Evolutionary conservation across 2,113 vertebrate genomes (phyloP).

Genomic region (Osmerus mordax): DNA sequence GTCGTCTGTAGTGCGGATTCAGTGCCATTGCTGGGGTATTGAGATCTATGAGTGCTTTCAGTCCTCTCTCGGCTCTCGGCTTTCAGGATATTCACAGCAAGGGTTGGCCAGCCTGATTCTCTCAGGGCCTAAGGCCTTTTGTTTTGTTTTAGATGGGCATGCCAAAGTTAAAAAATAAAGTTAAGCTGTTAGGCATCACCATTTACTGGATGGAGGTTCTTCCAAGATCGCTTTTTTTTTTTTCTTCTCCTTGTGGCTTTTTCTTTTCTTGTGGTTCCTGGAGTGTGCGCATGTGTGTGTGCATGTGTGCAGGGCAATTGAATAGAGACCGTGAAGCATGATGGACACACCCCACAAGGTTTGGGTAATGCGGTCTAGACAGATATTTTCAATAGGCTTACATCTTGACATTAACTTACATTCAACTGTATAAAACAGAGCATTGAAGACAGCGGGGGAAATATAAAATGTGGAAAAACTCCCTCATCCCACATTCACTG

Average conservation of each 20-base stretch:
- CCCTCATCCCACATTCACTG: neutral
- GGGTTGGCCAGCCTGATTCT: constrained; percentile 16
- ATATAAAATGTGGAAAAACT: neutral
- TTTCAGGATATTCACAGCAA: constrained; percentile 21
- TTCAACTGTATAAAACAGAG: constrained; percentile 8
- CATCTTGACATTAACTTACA: constrained; percentile 21
- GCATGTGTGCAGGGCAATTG: neutral
- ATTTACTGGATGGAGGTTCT: constrained; percentile 14
- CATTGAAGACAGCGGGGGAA: neutral
- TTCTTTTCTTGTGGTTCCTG: constrained; percentile 3
- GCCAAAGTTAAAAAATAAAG: constrained; percentile 24
- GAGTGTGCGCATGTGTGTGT: neutral
- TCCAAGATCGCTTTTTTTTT: constrained; percentile 14
- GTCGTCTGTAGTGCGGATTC: neutral
- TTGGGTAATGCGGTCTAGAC: constrained; percentile 16
- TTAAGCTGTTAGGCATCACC: constrained; percentile 21
- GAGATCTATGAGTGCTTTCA: constrained; percentile 24
- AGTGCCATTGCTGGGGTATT: constrained; percentile 4
- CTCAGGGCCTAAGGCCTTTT: constrained; percentile 13
- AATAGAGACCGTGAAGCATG: constrained; percentile 18
- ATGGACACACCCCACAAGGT: constrained; percentile 20
- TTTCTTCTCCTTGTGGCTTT: neutral
- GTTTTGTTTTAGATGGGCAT: constrained; percentile 27
- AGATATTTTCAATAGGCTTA: constrained; percentile 23
- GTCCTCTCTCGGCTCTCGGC: constrained; percentile 10